A percentile compares a stretch with the other conserved stretches of the same genome.
Evolutionary conservation across 2,113 vertebrate genomes (phyloP).

Genomic region (Oncorhynchus nerka): DNA sequence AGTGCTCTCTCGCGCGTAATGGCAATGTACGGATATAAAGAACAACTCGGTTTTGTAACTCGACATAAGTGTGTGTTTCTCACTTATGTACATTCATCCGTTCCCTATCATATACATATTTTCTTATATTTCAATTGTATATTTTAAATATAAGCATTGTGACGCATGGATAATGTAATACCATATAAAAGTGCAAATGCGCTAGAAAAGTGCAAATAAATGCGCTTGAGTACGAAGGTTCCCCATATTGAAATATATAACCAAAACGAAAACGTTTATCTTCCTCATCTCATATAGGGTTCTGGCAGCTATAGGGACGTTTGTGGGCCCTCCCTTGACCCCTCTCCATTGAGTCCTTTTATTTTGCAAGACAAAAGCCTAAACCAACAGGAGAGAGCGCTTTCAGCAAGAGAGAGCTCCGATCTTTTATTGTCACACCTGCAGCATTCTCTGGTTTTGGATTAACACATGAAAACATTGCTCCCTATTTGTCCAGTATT

Average conservation of each 20-base stretch:
- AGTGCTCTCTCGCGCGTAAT: not conserved
- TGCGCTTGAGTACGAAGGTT: not conserved
- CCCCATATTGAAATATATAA: not conserved
- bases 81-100: too few relatives aligned
- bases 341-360: not conserved
- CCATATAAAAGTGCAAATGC: too few relatives aligned
- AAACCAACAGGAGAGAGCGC: not conserved
- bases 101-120: too few relatives aligned
- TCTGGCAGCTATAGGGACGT: not conserved
- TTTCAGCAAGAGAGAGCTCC: not conserved
- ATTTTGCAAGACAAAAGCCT: not conserved
- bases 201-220: too few relatives aligned
- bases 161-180: too few relatives aligned
- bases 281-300: not conserved
- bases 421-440: constrained; percentile 50
- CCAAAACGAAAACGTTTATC: not conserved
- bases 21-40: too few relatives aligned
- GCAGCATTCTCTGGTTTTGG: constrained; percentile 21
- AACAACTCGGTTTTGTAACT: too few relatives aligned
- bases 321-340: not conserved
- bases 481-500: constrained; percentile 50
- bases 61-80: too few relatives aligned
- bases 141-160: too few relatives aligned
- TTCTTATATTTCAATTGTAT: too few relatives aligned
- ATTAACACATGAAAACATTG: constrained; percentile 59